These are phyloP conservation scores for Onthophagus taurus DNA, from an alignment of 1,140 invertebrate species.

Conservation along the genomic window DNA sequence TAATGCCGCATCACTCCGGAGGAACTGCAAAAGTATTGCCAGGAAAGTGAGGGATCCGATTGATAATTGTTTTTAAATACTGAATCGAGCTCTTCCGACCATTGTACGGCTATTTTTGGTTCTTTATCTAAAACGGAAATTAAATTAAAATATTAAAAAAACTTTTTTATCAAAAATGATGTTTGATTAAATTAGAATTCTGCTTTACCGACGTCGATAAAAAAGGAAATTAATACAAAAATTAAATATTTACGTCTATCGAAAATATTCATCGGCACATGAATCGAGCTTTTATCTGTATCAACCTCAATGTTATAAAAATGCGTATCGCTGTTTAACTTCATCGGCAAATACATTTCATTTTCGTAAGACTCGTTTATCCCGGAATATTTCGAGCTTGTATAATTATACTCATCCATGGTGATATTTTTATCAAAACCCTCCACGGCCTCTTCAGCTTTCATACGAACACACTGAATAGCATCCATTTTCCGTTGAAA, in stretches of 20 bases:
- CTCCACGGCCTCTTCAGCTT: constrained; percentile 54
- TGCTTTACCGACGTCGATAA: too few species aligned
- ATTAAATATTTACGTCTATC: constrained; percentile 55
- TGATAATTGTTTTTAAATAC: constrained; percentile 81
- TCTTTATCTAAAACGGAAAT: constrained; percentile 41
- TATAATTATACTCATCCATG: constrained; percentile 39
- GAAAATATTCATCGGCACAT: constrained; percentile 90
- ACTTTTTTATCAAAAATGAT: too few species aligned
- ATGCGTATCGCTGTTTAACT: constrained; percentile 60
- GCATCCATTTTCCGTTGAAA: constrained; percentile 75
- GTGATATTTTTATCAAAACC: constrained; percentile 44
- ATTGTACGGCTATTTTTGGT: constrained; percentile 66
- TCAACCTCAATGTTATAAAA: constrained; percentile 82
- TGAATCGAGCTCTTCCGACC: constrained; percentile 77
- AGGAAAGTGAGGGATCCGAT: constrained; percentile 79
- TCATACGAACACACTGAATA: constrained; percentile 62
- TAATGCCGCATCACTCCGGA: constrained; percentile 87
- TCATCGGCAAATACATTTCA: constrained; percentile 44
- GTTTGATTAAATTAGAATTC: too few species aligned
- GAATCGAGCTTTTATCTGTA: constrained; percentile 73
- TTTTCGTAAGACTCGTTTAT: constrained; percentile 38
- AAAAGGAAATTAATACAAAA: background rate
- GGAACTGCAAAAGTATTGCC: constrained; percentile 94
- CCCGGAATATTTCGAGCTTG: constrained; percentile 60
- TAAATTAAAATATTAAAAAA: too few species aligned